phyloP scores from a whole-genome alignment of 2,888 invertebrate species.

The Eurois occulta region DNA sequence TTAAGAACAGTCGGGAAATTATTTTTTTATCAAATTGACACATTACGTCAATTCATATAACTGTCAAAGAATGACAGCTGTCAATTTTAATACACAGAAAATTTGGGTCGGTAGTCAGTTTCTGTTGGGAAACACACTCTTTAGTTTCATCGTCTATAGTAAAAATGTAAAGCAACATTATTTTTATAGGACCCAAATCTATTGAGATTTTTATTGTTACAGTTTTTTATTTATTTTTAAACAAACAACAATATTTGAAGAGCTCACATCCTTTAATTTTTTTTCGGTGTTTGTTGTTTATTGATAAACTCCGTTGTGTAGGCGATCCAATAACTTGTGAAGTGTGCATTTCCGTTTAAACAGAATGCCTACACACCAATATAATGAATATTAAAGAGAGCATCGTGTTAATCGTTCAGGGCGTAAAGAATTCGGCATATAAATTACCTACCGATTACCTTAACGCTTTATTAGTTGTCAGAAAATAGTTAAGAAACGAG shows the following conservation, averaged over 20 bases:
- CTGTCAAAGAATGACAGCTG: not conserved
- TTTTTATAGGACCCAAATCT: conserved; percentile 41
- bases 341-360: conserved; percentile 80
- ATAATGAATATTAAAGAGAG: conserved; percentile 77
- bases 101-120: not conserved
- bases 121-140: not conserved
- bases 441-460: conserved; percentile 86
- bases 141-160: not conserved
- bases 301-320: conserved; percentile 79
- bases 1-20: too few relatives aligned
- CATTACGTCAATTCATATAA: not conserved
- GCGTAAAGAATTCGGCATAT: conserved; percentile 84
- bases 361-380: conserved; percentile 35
- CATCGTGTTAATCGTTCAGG: conserved; percentile 81
- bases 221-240: conserved; percentile 32
- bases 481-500: conserved; percentile 76
- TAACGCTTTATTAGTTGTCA: conserved; percentile 83
- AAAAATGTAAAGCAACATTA: conserved; percentile 11
- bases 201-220: conserved; percentile 25
- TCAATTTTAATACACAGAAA: not conserved
- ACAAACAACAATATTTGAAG: conserved; percentile 67
- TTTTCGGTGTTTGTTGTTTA: conserved; percentile 75
- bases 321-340: conserved; percentile 83
- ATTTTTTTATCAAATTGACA: not conserved
- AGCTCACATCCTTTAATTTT: conserved; percentile 66